A percentile compares a stretch with the other conserved stretches of the same genome.
Conservation (phyloP, 2,888 invertebrate genomes). For the Eucera pruinosa region DNA sequence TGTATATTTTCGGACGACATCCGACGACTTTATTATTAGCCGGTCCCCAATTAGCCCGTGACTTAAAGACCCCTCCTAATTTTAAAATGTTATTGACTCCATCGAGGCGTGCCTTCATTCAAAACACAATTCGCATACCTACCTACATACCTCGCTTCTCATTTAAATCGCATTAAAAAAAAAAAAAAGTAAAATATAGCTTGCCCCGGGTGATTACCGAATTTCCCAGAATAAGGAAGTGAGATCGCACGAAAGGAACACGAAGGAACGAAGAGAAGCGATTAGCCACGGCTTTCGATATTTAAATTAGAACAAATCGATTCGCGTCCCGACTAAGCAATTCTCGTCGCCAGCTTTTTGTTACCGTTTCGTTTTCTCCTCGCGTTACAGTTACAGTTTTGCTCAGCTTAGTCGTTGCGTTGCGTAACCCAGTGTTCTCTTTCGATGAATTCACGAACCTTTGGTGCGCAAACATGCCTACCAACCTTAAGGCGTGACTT, state of each 20-base stretch:
- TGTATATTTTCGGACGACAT: neutral
- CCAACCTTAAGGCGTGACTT: too few species aligned
- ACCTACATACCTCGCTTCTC: too few species aligned
- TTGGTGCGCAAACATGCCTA: neutral
- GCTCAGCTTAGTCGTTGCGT: too few species aligned
- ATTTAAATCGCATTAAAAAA: too few species aligned
- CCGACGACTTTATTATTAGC: conserved; percentile 8
- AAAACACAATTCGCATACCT: too few species aligned
- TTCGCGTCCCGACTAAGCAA: neutral
- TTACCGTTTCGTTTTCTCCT: neutral
- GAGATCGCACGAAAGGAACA: too few species aligned
- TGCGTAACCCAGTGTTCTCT: neutral
- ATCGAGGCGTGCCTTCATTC: neutral
- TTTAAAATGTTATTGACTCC: conserved; percentile 8
- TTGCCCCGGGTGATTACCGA: too few species aligned
- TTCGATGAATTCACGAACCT: neutral
- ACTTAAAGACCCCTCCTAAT: neutral
- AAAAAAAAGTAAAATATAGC: too few species aligned
- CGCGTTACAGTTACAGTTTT: neutral
- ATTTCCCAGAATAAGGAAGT: neutral
- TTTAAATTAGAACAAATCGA: conserved; percentile 16
- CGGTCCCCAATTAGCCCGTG: conserved; percentile 3
- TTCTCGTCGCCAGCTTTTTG: neutral
- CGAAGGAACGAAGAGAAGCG: neutral
- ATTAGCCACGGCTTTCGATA: neutral